Base-by-base conservation (phyloP, 2,797 vertebrate species). In the Miopithecus talapoin region DNA sequence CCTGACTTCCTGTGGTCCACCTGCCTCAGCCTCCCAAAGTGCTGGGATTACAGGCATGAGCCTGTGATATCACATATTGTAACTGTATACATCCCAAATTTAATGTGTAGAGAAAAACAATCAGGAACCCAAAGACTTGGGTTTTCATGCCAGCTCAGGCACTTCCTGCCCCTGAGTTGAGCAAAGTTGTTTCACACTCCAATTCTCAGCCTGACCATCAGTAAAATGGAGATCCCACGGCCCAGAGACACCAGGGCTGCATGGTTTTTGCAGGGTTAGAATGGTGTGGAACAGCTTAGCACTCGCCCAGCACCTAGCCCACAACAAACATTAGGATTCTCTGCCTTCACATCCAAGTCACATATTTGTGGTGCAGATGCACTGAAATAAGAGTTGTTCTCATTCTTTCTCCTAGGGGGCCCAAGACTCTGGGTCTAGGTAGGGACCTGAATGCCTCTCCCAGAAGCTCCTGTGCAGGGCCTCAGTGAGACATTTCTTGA, bases 151-250 rank as follows among this genome's bases (percentile, higher is more conserved):
- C 30, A 39, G 30, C n/a, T 39, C 41, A 1, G 24, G 28, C 0
- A 2, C 36, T 53, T 50, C 8, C 89, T 70, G 75, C 4, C 12
- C 12, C 12, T 3, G 53, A 14, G 19, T 43, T 46, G n/a, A 86
- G 1, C 11, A 3, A 10, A 14, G 41, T 9, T 22, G 5, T 68
- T 28, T 28, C 7, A 30, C 48, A 68, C n/a, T 55, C n/a, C 13
- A 28, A 28, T 10, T 7, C 12, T 85, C 97, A 92, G 22, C 89
- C 88, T 16, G 28, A 50, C 17, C 30, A 95, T 85, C 46, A 84
- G 41, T 61, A 84, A 97, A 97, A 84, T 30, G 87, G 95, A 21
- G 21, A 3, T 75, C 21, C 48, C 1, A 5, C 9, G 24, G 22
- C 30, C 36, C 5, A 41, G 39, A 19, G 4, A 13, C 12, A 33